Base-by-base conservation (phyloP, 2,797 vertebrate species). In the Chaunax sp. region DNA sequence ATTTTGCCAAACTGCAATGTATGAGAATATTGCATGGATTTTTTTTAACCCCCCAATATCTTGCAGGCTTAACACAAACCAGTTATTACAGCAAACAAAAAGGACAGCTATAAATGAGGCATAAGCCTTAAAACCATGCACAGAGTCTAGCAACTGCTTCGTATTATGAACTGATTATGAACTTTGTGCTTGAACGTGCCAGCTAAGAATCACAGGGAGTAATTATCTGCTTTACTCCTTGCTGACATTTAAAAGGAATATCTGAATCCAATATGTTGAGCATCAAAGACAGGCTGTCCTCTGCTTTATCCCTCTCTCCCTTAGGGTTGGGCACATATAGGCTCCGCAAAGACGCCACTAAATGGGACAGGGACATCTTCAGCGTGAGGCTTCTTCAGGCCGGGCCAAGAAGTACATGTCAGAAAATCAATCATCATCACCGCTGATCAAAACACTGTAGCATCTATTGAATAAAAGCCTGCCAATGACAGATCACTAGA, bases 351-450 rank as follows among this genome's bases (percentile, higher is more conserved):
- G 30, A 65, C 25, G 50, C 57, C n/a, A 53, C 35, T 55, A 40
- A 77, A 76, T 54, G 65, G 64, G 56, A 83, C 71, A 85, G 65
- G 64, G 56, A 83, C 69, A 85, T 78, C 65, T 83, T 87, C 77
- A 80, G 59, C 55, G 46, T 33, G 59, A 73, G n/a, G 22, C 20
- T 43, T 68, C 64, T 15, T 60, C 67, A 62, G 64, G 52, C 54
- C 15, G 1, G 50, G 69, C 68, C 52, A 45, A 77, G 47, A 69
- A 73, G 15, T 37, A 69, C 56, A 68, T 20, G 64, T 76, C 45
- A 67, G 70, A 69, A 56, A 70, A 85, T 86, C 80, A 69, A 79
- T 85, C 63, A 69, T 59, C 63, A 69, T 59, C 41, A 8, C 63
- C 68, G 67, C 57, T 28, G 69, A 78, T 81, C 75, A 78, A 71